phyloP scores from a whole-genome alignment of 2,113 vertebrate genomes.

The Prionailurus bengalensis region DNA sequence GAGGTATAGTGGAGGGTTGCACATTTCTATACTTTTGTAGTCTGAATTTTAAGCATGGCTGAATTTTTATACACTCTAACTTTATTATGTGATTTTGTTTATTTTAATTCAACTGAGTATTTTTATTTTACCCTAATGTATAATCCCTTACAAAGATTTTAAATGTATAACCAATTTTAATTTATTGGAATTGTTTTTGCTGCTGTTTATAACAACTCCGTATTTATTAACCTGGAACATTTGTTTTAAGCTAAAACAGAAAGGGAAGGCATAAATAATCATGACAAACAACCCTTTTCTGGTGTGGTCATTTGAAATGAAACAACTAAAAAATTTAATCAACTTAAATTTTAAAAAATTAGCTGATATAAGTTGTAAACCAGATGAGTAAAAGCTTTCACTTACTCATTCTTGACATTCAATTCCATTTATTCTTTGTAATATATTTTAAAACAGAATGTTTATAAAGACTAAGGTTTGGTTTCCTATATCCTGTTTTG shows the following conservation, averaged over 20 bases:
- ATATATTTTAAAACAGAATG: conserved; percentile 80
- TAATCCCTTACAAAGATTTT: conserved; percentile 61
- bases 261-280: conserved; percentile 76
- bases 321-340: conserved; percentile 77
- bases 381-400: conserved; percentile 75
- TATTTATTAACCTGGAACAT: conserved; percentile 78
- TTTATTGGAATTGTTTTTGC: conserved; percentile 79
- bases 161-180: conserved; percentile 67
- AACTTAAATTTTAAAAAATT: conserved; percentile 80
- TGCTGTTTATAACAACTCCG: conserved; percentile 75
- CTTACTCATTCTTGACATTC: conserved; percentile 65
- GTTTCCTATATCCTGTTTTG: conserved; percentile 24
- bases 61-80: conserved; percentile 48
- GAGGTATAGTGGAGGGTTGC: not conserved
- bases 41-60: conserved; percentile 42
- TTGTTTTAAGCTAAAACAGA: conserved; percentile 75
- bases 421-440: conserved; percentile 81
- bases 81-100: conserved; percentile 62
- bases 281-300: conserved; percentile 75
- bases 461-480: conserved; percentile 69
- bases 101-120: conserved; percentile 75
- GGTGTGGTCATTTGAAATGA: conserved; percentile 72
- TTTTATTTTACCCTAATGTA: conserved; percentile 74
- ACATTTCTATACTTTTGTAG: not conserved
- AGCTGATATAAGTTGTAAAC: conserved; percentile 79